phyloP scores from a whole-genome alignment of 2,797 vertebrate species.

The Telmatherina bonti region DNA sequence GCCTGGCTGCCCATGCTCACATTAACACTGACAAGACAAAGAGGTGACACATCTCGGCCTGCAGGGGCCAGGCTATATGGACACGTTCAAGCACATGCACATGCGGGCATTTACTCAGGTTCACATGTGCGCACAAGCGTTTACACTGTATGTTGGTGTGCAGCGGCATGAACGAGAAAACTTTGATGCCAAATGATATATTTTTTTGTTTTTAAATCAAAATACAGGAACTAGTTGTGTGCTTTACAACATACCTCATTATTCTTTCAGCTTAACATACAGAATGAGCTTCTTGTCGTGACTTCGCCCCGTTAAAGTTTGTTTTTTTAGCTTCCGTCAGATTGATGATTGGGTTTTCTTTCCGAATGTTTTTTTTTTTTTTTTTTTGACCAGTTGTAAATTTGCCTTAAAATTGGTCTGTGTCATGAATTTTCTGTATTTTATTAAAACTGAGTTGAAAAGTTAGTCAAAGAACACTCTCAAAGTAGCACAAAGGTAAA shows the following conservation, averaged over 20 bases:
- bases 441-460: neutral
- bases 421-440: neutral
- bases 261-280: neutral
- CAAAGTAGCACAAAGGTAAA: neutral
- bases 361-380: neutral
- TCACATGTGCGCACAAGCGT: slow-evolving; percentile 31
- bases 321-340: neutral
- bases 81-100: slow-evolving; percentile 44
- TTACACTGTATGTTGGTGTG: slow-evolving; percentile 17
- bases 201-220: neutral
- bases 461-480: neutral
- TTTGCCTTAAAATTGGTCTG: neutral
- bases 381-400: neutral
- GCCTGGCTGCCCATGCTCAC: slow-evolving; percentile 79
- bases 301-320: neutral
- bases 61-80: slow-evolving; percentile 55
- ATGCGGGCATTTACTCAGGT: slow-evolving; percentile 28
- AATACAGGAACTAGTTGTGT: too few relatives aligned
- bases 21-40: slow-evolving; percentile 84
- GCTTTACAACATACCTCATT: neutral
- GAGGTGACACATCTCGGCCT: slow-evolving; percentile 79
- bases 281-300: neutral
- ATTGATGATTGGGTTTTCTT: neutral
- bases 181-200: neutral
- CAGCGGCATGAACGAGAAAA: neutral